These are phyloP conservation scores for Eumerus sabulonum DNA, from an alignment of 2,888 invertebrate genomes.

Conservation along the genomic window DNA sequence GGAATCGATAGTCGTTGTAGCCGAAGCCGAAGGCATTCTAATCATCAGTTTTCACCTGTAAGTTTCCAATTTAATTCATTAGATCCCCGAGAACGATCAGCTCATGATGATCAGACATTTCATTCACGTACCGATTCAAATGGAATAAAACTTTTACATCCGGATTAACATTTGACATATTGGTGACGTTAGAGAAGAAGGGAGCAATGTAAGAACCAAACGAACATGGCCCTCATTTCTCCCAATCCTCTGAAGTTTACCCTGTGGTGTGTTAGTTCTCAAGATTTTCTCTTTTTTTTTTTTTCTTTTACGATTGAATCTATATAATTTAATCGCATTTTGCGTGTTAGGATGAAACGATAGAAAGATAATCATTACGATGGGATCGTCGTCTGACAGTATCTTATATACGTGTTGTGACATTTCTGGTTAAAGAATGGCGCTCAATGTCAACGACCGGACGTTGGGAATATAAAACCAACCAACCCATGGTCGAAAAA, in stretches of 20 bases:
- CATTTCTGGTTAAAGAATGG: no score
- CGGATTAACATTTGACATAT: conserved; percentile 48
- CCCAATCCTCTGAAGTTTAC: no score
- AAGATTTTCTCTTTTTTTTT: conserved; percentile 24
- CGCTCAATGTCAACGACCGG: no score
- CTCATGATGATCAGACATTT: conserved; percentile 15
- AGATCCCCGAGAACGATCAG: conserved; percentile 15
- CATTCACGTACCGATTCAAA: conserved; percentile 34
- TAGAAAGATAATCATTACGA: neutral
- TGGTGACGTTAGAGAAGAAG: conserved; percentile 25
- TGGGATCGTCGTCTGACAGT: conserved; percentile 4
- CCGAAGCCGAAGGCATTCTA: no score
- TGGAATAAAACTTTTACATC: conserved; percentile 58
- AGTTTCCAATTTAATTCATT: neutral
- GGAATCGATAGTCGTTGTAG: no score
- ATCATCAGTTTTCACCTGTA: no score
- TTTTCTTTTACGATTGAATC: neutral
- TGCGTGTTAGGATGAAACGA: conserved; percentile 31
- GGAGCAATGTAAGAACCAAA: neutral
- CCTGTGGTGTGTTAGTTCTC: no score
- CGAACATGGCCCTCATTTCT: no score
- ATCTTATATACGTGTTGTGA: no score
- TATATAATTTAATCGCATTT: conserved; percentile 44
- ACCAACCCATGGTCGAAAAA: no score
- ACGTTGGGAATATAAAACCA: no score